Evolutionary conservation across 23 tunicate genomes (phyloP), one percentile per base, ranked within the genome.

Genomic region (Ciona savignyi): DNA sequence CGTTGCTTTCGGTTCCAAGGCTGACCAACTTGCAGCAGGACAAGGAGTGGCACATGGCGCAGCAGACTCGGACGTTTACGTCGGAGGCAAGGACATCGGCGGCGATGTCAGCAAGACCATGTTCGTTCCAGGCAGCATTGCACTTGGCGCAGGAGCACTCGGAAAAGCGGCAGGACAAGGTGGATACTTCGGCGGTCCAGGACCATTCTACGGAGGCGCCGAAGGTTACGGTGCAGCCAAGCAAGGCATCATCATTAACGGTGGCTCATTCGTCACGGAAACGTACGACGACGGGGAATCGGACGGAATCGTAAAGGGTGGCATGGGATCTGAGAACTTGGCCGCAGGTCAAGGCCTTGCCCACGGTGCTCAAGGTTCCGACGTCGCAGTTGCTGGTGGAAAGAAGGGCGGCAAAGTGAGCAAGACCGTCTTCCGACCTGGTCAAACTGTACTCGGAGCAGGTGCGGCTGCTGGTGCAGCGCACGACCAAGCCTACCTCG

Each of bases 401-500:
- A 62, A 70, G 70, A 31, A 67, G 42, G 81, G 32, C 68, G 60
- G 69, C n/a, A 67, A 78, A 11, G 62, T 66, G 2, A 72, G 71
- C 15, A 51, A 66, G 61, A 42, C 82, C n/a, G 29, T 30, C 33
- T 80, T 79, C 56, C 23, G 27, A 23, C 61, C 73, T 11, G 81
- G 81, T 22, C 30, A 21, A 20, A 33, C 34, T 32, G 42, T 62
- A 0, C 66, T 73, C 42, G 84, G 74, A 0, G 71, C 74, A 23
- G 83, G 68, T 19, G 72, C 74, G 3, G 75, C 32, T 35, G 48
- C 82, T 23, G 74, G 74, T 20, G 73, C 74, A 2, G 67, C 29
- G 9, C 26, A 27, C 27, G 69, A 74, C 9, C 4, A 25, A 22
- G 72, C 27, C 35, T 29, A 29, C 34, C 27, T 4, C 42, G 42